Evolutionary conservation across 2,888 invertebrate species (phyloP).

Genomic region (Arctia plantaginis): DNA sequence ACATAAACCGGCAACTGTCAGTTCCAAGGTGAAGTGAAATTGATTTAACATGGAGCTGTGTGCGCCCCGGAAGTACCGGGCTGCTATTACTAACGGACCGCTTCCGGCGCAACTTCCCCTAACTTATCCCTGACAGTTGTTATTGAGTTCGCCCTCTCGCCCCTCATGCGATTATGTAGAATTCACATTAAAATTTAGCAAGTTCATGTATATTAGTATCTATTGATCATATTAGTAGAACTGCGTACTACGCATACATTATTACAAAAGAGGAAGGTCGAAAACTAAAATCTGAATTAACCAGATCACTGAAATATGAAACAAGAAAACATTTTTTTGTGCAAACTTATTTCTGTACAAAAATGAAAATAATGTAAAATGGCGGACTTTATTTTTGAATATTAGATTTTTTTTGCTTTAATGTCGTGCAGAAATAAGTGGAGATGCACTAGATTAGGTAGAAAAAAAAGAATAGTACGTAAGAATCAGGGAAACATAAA

Average conservation of each 20-base stretch:
- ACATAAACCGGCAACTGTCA: slow-evolving; percentile 33
- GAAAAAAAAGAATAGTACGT: no score
- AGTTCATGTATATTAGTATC: slow-evolving; percentile 28
- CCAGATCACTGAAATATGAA: no score
- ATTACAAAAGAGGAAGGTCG: no score
- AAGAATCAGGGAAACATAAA: no score
- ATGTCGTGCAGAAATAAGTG: no score
- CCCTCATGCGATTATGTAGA: slow-evolving; percentile 48
- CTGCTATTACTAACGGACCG: slow-evolving; percentile 51
- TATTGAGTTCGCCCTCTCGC: slow-evolving; percentile 45
- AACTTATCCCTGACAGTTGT: slow-evolving; percentile 50
- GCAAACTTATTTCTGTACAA: no score
- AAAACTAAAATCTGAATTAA: not conserved
- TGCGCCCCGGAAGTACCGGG: slow-evolving; percentile 41
- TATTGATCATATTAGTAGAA: not conserved
- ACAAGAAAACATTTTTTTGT: no score
- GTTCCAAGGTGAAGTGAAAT: slow-evolving; percentile 42
- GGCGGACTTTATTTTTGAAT: no score
- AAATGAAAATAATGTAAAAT: no score
- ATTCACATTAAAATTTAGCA: slow-evolving; percentile 47
- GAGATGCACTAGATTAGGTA: no score
- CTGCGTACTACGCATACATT: not conserved
- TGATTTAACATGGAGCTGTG: slow-evolving; percentile 33
- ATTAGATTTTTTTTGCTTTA: no score
- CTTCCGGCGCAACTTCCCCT: slow-evolving; percentile 53